Conservation (phyloP, 1,140 invertebrate genomes). For the Lineus longissimus region DNA sequence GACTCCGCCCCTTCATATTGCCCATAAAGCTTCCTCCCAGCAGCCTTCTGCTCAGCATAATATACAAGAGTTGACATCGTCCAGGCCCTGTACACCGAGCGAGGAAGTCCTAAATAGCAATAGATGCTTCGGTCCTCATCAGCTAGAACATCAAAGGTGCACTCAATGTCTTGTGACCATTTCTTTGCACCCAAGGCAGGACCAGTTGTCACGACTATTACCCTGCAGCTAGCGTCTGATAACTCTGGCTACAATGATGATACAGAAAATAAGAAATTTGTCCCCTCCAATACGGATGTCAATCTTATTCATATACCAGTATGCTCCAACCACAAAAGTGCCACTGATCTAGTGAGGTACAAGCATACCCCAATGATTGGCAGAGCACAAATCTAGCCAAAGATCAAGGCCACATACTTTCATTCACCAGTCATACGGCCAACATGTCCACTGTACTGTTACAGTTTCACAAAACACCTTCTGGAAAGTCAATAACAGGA, state of each 20-base stretch:
- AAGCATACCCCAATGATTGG: too few relatives aligned
- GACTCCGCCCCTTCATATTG: constrained; percentile 41
- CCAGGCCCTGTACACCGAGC: constrained; percentile 38
- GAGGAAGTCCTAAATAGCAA: constrained; percentile 30
- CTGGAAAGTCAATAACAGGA: too few relatives aligned
- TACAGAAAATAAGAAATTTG: too few relatives aligned
- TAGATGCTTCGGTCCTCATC: constrained; percentile 36
- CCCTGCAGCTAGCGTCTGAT: constrained; percentile 9
- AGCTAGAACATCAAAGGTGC: constrained; percentile 34
- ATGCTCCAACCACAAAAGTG: too few relatives aligned
- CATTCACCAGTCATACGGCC: too few relatives aligned
- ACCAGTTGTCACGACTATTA: constrained; percentile 39
- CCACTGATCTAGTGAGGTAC: too few relatives aligned
- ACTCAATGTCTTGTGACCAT: constrained; percentile 38
- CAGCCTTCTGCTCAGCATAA: constrained; percentile 39
- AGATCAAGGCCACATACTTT: too few relatives aligned
- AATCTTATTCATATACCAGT: too few relatives aligned
- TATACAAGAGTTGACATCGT: constrained; percentile 31
- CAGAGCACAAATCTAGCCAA: too few relatives aligned
- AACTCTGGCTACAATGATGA: constrained; percentile 26
- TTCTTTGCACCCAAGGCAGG: constrained; percentile 26
- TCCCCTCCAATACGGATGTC: too few relatives aligned
- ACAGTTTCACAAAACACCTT: too few relatives aligned
- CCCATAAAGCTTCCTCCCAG: constrained; percentile 31
- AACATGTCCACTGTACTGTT: too few relatives aligned